Conservation (phyloP, 2,888 invertebrate species). For the Monopis laevigella region DNA sequence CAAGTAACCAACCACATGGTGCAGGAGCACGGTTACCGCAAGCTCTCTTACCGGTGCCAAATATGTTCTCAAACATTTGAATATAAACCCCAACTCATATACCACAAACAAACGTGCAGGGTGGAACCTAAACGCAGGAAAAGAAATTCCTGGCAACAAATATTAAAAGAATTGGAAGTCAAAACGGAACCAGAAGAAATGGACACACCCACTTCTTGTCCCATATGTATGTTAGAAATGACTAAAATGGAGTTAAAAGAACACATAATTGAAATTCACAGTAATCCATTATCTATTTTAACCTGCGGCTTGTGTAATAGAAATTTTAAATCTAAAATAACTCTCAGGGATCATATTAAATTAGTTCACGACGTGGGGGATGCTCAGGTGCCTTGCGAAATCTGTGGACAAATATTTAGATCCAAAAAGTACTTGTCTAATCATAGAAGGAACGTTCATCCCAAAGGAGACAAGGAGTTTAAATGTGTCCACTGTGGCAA, state of each 20-base stretch:
- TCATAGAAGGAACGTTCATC: constrained; percentile 34
- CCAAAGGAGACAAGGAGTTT: constrained; percentile 27
- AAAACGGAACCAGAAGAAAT: neutral
- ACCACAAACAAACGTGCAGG: constrained; percentile 24
- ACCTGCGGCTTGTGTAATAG: constrained; percentile 25
- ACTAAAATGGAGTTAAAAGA: constrained; percentile 25
- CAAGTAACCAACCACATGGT: constrained; percentile 25
- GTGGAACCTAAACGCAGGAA: constrained; percentile 24
- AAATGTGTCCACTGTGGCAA: constrained; percentile 27
- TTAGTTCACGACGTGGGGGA: constrained; percentile 30
- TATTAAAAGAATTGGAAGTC: constrained; percentile 12
- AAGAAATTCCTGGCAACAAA: constrained; percentile 9
- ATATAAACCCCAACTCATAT: constrained; percentile 17
- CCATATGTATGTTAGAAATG: constrained; percentile 26
- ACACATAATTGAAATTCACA: constrained; percentile 26
- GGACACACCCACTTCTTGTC: constrained; percentile 22
- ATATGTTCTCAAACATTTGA: constrained; percentile 25
- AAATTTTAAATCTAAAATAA: constrained; percentile 28
- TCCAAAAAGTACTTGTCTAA: constrained; percentile 30
- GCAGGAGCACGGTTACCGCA: constrained; percentile 25
- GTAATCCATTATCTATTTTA: constrained; percentile 19
- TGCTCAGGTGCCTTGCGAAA: constrained; percentile 28
- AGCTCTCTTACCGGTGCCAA: constrained; percentile 27
- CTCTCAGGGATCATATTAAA: constrained; percentile 29
- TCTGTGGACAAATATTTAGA: constrained; percentile 31